A percentile compares a stretch with the other conserved stretches of the same genome.
Evolutionary conservation across 2,888 invertebrate species (phyloP).

Genomic region (Sinohyriopsis cumingii): DNA sequence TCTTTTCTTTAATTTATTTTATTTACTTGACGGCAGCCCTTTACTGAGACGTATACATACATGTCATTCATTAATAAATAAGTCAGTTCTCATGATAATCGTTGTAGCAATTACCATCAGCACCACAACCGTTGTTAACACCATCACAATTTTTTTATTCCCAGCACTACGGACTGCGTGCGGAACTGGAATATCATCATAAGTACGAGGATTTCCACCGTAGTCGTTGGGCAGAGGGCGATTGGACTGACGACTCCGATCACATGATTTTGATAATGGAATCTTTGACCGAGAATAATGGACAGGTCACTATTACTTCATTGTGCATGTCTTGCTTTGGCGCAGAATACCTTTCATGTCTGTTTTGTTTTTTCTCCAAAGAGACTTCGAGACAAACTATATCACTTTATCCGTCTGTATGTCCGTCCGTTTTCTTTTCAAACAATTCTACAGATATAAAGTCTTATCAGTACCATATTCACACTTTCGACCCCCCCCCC

Average conservation of each 20-base stretch:
- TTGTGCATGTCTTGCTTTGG: too few species aligned
- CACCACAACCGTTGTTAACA: not conserved
- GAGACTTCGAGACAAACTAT: too few species aligned
- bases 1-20: too few species aligned
- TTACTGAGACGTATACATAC: too few species aligned
- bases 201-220: conserved; percentile 54
- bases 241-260: conserved; percentile 70
- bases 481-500: too few species aligned
- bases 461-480: too few species aligned
- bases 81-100: not conserved
- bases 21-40: too few species aligned
- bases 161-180: conserved; percentile 29
- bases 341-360: too few species aligned
- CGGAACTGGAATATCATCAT: conserved; percentile 31
- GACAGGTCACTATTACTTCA: conserved; percentile 43
- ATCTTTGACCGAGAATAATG: conserved; percentile 64
- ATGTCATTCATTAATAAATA: too few species aligned
- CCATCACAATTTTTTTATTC: not conserved
- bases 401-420: too few species aligned
- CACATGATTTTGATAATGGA: conserved; percentile 69
- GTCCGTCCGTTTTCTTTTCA: too few species aligned
- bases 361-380: too few species aligned
- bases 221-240: conserved; percentile 60
- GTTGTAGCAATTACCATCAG: not conserved
- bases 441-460: not conserved